Conservation (phyloP, 2,797 vertebrate species). For the Buceros bicornis region DNA sequence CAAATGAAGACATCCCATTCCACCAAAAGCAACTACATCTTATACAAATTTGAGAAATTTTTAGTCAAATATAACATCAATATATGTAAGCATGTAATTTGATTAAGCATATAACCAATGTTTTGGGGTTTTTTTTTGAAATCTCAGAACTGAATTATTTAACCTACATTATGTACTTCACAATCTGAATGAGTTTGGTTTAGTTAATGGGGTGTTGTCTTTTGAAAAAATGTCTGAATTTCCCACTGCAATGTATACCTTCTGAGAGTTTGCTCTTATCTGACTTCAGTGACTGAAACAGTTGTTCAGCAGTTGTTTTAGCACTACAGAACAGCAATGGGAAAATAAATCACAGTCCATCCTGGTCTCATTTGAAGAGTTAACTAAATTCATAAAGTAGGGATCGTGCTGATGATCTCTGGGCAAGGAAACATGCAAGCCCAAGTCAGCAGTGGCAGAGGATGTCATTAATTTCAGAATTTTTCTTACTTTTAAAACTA, state of each 20-base stretch:
- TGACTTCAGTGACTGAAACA: background rate
- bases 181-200: background rate
- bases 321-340: background rate
- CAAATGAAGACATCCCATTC: background rate
- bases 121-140: background rate
- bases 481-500: background rate
- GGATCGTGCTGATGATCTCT: background rate
- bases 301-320: background rate
- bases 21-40: background rate
- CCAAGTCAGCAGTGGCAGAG: background rate
- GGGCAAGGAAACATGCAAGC: background rate
- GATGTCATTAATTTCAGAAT: background rate
- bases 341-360: background rate
- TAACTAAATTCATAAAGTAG: background rate
- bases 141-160: background rate
- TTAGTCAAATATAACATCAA: background rate
- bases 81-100: background rate
- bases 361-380: background rate
- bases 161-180: background rate
- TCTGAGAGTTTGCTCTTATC: background rate
- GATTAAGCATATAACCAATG: background rate
- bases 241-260: fast-evolving
- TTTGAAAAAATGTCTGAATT: background rate
- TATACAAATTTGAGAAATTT: background rate
- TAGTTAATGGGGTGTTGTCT: background rate